Evolutionary conservation across 2,113 vertebrate species (phyloP), one percentile per base, ranked within the genome.

Genomic region (Elachura formosa): DNA sequence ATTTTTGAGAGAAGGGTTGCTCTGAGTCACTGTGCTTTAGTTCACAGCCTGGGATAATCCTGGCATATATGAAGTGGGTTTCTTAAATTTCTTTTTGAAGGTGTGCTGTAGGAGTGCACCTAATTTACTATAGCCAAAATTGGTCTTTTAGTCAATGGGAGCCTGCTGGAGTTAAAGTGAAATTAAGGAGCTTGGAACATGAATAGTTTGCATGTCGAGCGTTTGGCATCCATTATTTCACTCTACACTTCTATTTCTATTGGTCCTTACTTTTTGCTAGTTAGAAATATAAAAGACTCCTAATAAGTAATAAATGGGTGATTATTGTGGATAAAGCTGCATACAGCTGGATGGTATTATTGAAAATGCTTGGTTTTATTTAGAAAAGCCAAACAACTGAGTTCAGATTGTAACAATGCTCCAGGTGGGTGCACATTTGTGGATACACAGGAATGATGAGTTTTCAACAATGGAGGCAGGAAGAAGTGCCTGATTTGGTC

Each of bases 141-240:
- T 19, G 6, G 11, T 19, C 29, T 78, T 79, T 49, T 25, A 54
- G 41, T n/a, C 51, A 67, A 46, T 8, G 10, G 26, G n/a, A 79
- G 16, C 4, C 82, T 6, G 24, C 18, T 85, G 71, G 26, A 85
- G 10, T 48, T 68, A 21, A 25, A 40, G 4, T 55, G 52, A 78
- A 80, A 41, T 74, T 12, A 84, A 49, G 21, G 33, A 58, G 14
- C 23, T 67, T 82, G 48, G 33, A 77, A 81, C 11, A 38, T 2
- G 2, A 21, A 56, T 31, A 45, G 13, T 14, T 66, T 69, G 46
- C 18, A 71, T 67, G 23, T 71, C 46, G 87, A 46, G 12, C 22
- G 73, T 16, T 71, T 71, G 18, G 20, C 31, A 52, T 40, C n/a
- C 0, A 0, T 54, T 85, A 43, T 29, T 92, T 61, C 2, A 2